Conservation (phyloP, 2,797 vertebrate species). For the Catostomus latipinnis region DNA sequence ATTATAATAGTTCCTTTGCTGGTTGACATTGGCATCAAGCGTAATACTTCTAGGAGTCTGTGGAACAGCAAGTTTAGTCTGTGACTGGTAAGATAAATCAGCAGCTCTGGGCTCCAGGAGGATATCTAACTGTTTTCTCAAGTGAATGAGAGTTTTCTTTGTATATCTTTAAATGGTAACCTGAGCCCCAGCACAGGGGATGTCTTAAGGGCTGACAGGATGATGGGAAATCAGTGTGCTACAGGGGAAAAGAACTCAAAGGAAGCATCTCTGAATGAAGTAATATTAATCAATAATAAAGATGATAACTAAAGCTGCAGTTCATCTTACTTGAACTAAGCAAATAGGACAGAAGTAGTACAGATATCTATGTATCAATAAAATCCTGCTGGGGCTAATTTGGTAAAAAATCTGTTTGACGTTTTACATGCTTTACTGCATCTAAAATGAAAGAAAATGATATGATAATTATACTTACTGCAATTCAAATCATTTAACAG, state of each 20-base stretch:
- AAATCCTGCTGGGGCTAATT: background rate
- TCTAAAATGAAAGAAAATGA: background rate
- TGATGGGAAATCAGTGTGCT: conserved; percentile 53
- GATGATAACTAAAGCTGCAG: background rate
- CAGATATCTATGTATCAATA: background rate
- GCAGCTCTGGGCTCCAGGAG: conserved; percentile 40
- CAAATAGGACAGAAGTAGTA: background rate
- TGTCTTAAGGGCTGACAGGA: conserved; percentile 28
- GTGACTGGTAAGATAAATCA: conserved; percentile 55
- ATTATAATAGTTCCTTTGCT: background rate
- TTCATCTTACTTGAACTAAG: background rate
- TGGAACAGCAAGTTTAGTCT: conserved; percentile 43
- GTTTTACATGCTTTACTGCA: no score
- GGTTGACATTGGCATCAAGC: conserved; percentile 29
- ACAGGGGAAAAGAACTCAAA: conserved; percentile 47
- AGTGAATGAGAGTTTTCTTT: conserved; percentile 41
- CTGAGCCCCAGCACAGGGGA: conserved; percentile 29
- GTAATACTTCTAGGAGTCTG: conserved; percentile 26
- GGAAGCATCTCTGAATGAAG: conserved; percentile 32
- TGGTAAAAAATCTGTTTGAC: background rate
- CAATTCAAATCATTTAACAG: no score
- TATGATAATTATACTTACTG: background rate
- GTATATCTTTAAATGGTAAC: conserved; percentile 49
- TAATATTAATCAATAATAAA: conserved; percentile 11
- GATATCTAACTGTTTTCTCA: conserved; percentile 53